These are phyloP conservation scores for Dryobota labecula DNA, from an alignment of 2,888 invertebrate genomes.

Conservation along the genomic window DNA sequence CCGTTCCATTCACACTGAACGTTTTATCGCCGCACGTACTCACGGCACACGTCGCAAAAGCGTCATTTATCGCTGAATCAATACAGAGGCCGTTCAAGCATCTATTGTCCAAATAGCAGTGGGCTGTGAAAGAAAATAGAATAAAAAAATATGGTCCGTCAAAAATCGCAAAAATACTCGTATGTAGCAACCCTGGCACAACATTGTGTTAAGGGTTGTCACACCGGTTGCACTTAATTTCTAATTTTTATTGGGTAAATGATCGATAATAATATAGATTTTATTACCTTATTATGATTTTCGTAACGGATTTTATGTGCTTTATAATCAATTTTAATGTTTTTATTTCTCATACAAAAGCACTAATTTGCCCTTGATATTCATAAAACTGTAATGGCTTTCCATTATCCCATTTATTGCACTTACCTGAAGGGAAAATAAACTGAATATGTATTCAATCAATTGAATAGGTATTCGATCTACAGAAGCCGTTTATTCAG, in stretches of 20 bases:
- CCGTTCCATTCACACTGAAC: slow-evolving; percentile 12
- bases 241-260: not conserved
- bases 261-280: not conserved
- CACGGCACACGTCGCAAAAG: slow-evolving; percentile 18
- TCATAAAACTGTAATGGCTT: not conserved
- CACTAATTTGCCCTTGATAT: not conserved
- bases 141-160: slow-evolving; percentile 65
- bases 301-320: not conserved
- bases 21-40: slow-evolving; percentile 2
- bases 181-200: slow-evolving; percentile 54
- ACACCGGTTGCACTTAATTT: not conserved
- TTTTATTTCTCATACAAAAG: not conserved
- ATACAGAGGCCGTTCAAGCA: slow-evolving; percentile 60
- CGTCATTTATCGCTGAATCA: slow-evolving; percentile 37
- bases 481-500: not conserved
- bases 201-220: slow-evolving; percentile 57
- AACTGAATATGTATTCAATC: slow-evolving; percentile 19
- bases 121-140: slow-evolving; percentile 64
- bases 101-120: slow-evolving; percentile 57
- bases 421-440: slow-evolving; percentile 2
- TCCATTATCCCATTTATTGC: not conserved
- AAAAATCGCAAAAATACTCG: slow-evolving; percentile 56
- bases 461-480: slow-evolving; percentile 11
- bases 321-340: not conserved
- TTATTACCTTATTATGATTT: not conserved